phyloP scores from a whole-genome alignment of 2,113 vertebrate genomes.

The Microtus ochrogaster region DNA sequence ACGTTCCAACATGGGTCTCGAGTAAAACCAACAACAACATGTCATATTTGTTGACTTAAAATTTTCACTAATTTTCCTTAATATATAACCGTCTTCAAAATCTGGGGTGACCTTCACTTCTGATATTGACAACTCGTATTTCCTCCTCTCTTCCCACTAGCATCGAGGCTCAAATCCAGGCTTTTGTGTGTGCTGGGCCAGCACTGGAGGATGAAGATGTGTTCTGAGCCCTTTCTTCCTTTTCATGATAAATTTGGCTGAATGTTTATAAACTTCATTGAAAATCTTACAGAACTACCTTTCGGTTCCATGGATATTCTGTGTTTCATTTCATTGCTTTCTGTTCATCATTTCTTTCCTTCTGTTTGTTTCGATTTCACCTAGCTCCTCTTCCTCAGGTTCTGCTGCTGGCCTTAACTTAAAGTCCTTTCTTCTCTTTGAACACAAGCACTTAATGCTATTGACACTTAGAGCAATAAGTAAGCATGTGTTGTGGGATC shows the following conservation, averaged over 20 bases:
- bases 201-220: neutral
- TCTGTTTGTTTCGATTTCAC: neutral
- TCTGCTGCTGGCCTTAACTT: neutral
- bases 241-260: neutral
- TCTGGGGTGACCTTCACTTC: neutral
- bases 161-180: neutral
- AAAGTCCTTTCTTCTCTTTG: neutral
- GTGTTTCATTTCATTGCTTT: neutral
- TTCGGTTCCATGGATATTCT: slow-evolving; percentile 32
- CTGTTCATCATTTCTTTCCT: neutral
- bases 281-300: neutral
- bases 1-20: too few species aligned
- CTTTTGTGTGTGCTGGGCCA: neutral
- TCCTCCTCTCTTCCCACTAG: neutral
- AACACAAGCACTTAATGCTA: neutral
- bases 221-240: neutral
- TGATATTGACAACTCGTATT: neutral
- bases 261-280: neutral
- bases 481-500: neutral
- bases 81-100: neutral
- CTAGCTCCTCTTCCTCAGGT: neutral
- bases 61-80: slow-evolving; percentile 21
- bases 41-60: slow-evolving; percentile 6
- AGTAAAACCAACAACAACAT: too few species aligned
- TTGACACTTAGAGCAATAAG: neutral